phyloP scores from a whole-genome alignment of 2,888 invertebrate species.

The Lycocerus yunnanus region DNA sequence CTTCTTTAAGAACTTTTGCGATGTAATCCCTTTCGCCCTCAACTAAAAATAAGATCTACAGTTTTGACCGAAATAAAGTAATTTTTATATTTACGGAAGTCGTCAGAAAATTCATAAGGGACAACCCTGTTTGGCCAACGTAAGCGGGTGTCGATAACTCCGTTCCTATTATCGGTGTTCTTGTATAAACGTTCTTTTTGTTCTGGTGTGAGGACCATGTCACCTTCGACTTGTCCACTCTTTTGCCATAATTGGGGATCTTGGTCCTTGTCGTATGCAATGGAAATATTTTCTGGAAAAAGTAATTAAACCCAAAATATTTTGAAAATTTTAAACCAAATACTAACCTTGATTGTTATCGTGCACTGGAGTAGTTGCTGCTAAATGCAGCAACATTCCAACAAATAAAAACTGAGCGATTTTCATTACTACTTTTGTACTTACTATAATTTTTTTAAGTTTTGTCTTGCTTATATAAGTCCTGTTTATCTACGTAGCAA shows the following conservation, averaged over 20 bases:
- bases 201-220: background rate
- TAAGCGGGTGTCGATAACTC: background rate
- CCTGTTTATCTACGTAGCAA: no score
- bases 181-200: background rate
- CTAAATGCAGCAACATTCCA: background rate
- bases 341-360: background rate
- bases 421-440: background rate
- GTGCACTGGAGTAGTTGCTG: background rate
- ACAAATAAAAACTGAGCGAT: background rate
- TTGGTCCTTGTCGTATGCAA: background rate
- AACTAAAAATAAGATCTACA: background rate
- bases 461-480: background rate
- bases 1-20: background rate
- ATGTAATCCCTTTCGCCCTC: background rate
- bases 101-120: background rate
- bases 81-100: background rate
- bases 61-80: background rate
- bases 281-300: background rate
- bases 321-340: background rate
- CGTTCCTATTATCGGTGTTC: background rate
- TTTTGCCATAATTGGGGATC: background rate
- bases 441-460: background rate
- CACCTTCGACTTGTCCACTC: conserved; percentile 5
- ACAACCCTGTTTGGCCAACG: background rate
- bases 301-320: background rate